Base-by-base conservation (phyloP, 2,888 invertebrate species). In the Tromatobia lineatoria region DNA sequence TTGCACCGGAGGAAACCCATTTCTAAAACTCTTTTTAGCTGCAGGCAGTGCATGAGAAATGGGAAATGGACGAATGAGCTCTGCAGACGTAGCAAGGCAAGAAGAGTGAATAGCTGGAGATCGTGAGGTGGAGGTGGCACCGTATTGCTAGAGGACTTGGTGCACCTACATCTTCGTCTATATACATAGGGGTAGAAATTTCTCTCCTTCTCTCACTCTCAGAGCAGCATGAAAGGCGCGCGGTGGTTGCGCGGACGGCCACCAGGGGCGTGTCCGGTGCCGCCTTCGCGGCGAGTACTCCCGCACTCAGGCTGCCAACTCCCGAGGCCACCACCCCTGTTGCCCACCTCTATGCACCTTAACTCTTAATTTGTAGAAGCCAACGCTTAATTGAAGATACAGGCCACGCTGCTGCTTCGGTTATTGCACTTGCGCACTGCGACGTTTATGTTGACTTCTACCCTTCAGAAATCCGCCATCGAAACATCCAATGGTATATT, bases 251-350 rank as follows among this genome's bases (percentile, higher is more conserved):
- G 92, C 92, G 92, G 88, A 90, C 90, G 89, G 89, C 89, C 90
- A 90, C 90, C 91, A 90, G 91, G 92, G 92, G 92, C 92, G 92
- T 92, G 92, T 92, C 92, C 92, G 92, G 92, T 90, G 91, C 91
- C 92, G 92, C 92, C 92, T 92, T 92, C 92, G 87, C 86, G 86
- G 90, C 89, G 73, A 80, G 86, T 88, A 87, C 88, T 88, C 88
- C 88, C 88, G 88, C 77, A 69, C 69, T 75, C 86, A 88, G 82
- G 89, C 88, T 89, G 87, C 91, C 91, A 91, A 90, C 91, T 91
- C 89, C 88, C 85, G 85, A 87, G 87, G 81, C 89, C 88, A 87
- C 86, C 89, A 88, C 89, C 88, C 87, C 85, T 83, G 82, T 74
- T 84, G 54, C 78, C 87, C 86, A 85, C 88, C 89, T 90, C 91